A percentile compares a stretch with the other conserved stretches of the same genome.
phyloP scores from a whole-genome alignment of 2,797 vertebrate species.

The Scarus forsteni region DNA sequence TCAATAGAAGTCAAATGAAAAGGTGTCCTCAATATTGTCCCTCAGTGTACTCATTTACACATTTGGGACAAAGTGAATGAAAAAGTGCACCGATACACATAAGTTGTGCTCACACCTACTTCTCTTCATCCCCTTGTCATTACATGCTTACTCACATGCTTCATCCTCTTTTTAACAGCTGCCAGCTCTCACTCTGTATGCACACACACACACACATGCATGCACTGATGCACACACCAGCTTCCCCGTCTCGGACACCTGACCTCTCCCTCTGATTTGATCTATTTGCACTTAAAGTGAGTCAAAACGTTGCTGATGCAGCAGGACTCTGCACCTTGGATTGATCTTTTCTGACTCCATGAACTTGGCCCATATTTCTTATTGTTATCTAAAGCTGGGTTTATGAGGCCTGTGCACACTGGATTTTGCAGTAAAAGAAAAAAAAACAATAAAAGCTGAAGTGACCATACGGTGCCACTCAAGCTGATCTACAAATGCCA shows the following conservation, averaged over 20 bases:
- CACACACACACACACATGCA: slow-evolving; percentile 4
- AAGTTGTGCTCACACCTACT: slow-evolving; percentile 8
- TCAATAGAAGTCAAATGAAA: slow-evolving; percentile 10
- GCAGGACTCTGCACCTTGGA: slow-evolving; percentile 62
- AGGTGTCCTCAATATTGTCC: slow-evolving; percentile 51
- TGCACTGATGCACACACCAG: slow-evolving; percentile 5
- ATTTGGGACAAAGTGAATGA: slow-evolving; percentile 1
- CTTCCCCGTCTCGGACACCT: slow-evolving; percentile 39
- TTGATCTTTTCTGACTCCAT: slow-evolving; percentile 64
- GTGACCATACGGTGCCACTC: slow-evolving; percentile 7
- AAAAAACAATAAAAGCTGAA: slow-evolving; percentile 1
- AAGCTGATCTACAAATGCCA: slow-evolving; percentile 11
- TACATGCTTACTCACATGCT: slow-evolving; percentile 6
- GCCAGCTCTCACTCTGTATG: neutral
- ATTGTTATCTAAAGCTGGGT: slow-evolving; percentile 47
- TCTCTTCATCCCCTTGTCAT: neutral
- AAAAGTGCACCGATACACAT: neutral
- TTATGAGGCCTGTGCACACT: slow-evolving; percentile 18
- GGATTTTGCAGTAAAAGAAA: neutral
- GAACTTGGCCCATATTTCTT: slow-evolving; percentile 26
- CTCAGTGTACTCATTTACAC: slow-evolving; percentile 10
- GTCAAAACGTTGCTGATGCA: slow-evolving; percentile 74
- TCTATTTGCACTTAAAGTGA: slow-evolving; percentile 69
- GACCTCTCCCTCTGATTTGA: slow-evolving; percentile 54
- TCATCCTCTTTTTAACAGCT: neutral